Conservation (phyloP, 2,888 invertebrate genomes). For the Tetragonisca angustula region DNA sequence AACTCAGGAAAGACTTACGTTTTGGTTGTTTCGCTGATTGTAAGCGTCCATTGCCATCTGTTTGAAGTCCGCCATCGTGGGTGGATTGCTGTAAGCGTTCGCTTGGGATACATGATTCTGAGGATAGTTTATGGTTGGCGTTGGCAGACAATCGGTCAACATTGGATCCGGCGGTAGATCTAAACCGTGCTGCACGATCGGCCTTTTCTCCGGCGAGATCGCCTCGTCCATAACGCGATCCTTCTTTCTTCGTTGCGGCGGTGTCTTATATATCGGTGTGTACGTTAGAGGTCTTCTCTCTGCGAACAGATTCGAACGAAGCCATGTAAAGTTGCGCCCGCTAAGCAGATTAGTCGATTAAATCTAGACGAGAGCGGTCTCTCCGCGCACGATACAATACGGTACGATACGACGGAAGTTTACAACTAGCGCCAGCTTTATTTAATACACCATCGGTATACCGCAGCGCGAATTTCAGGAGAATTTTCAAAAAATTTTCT, state of each 20-base stretch:
- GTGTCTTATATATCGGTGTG: slow-evolving; percentile 81
- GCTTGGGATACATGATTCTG: slow-evolving; percentile 72
- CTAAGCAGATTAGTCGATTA: slow-evolving; percentile 75
- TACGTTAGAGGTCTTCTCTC: slow-evolving; percentile 82
- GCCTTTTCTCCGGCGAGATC: slow-evolving; percentile 78
- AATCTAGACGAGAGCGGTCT: slow-evolving; percentile 49
- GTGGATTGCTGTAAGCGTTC: slow-evolving; percentile 76
- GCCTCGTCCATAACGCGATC: slow-evolving; percentile 72
- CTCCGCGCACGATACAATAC: background rate
- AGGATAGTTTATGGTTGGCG: slow-evolving; percentile 72
- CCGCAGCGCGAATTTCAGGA: no score
- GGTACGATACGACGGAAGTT: background rate
- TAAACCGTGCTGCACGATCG: slow-evolving; percentile 77
- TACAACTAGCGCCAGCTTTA: background rate
- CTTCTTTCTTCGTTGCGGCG: slow-evolving; percentile 79
- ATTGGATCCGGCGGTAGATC: slow-evolving; percentile 77
- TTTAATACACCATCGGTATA: background rate
- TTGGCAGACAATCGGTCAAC: slow-evolving; percentile 73
- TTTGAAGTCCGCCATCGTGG: slow-evolving; percentile 81
- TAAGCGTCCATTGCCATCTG: slow-evolving; percentile 82
- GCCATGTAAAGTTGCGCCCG: slow-evolving; percentile 66
- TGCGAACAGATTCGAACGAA: slow-evolving; percentile 75
- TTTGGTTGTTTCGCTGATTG: slow-evolving; percentile 81
- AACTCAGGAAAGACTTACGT: slow-evolving; percentile 71
- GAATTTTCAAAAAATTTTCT: no score